phyloP scores from a whole-genome alignment of 2,888 invertebrate species.

The Ditula angustiorana region DNA sequence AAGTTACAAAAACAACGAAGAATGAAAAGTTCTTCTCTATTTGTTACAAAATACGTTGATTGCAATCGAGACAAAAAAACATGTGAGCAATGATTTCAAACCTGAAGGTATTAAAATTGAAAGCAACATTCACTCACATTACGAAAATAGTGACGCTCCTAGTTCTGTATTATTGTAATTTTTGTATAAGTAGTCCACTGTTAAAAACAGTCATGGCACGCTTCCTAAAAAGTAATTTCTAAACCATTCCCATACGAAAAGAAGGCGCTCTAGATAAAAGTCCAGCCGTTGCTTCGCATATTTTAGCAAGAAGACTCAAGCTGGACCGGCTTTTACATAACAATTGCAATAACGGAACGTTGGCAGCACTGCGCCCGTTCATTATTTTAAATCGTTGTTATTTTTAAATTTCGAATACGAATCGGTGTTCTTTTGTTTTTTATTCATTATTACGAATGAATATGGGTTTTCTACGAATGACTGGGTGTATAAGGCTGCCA shows the following conservation, averaged over 20 bases:
- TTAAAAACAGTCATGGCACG: too few species aligned
- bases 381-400: slow-evolving; percentile 7
- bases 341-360: slow-evolving; percentile 13
- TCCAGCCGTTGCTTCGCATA: slow-evolving; percentile 19
- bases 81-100: too few species aligned
- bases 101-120: too few species aligned
- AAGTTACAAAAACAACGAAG: too few species aligned
- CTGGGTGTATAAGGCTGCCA: neutral
- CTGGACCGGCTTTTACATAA: slow-evolving; percentile 11
- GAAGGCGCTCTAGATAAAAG: slow-evolving; percentile 10
- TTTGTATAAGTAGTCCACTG: too few species aligned
- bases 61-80: too few species aligned
- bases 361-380: neutral
- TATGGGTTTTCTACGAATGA: neutral
- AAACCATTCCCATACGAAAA: neutral
- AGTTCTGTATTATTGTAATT: too few species aligned
- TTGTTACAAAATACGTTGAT: too few species aligned
- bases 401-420: slow-evolving; percentile 3
- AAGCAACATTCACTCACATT: too few species aligned
- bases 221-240: neutral
- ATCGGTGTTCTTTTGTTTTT: neutral
- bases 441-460: neutral
- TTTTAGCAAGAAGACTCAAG: slow-evolving; percentile 9
- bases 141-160: too few species aligned
- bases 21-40: too few species aligned